Evolutionary conservation across 2,888 invertebrate genomes (phyloP).

Genomic region (Scaptomyza parva): DNA sequence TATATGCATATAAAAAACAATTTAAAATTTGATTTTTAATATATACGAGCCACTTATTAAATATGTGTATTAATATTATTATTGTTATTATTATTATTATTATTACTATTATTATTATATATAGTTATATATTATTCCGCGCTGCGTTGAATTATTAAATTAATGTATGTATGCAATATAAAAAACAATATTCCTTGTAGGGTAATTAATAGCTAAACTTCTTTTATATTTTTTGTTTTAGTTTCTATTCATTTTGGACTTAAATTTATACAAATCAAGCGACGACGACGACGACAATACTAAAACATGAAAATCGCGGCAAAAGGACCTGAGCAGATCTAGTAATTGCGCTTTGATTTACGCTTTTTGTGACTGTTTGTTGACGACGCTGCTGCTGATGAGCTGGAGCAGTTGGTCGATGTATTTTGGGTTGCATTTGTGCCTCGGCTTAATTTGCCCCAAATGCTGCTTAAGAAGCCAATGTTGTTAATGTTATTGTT

Average conservation of each 20-base stretch:
- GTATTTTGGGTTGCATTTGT: constrained; percentile 22
- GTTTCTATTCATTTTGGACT: constrained; percentile 34
- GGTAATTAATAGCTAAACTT: constrained; percentile 61
- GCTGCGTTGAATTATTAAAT: constrained; percentile 63
- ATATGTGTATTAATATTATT: constrained; percentile 51
- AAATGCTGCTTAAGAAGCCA: constrained; percentile 64
- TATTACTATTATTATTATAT: constrained; percentile 48
- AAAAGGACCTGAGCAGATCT: constrained; percentile 26
- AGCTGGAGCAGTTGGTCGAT: constrained; percentile 17
- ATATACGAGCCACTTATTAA: constrained; percentile 66
- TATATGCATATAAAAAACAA: constrained; percentile 65
- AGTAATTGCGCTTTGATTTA: constrained; percentile 77
- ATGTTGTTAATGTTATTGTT: constrained; percentile 57
- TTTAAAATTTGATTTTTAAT: constrained; percentile 70
- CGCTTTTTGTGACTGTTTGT: constrained; percentile 79
- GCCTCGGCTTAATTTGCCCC: constrained; percentile 60
- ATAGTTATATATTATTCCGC: constrained; percentile 48
- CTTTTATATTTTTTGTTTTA: constrained; percentile 24
- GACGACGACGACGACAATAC: constrained; percentile 35
- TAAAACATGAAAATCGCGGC: constrained; percentile 28
- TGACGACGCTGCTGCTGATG: constrained; percentile 29
- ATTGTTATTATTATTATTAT: constrained; percentile 47
- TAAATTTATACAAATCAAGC: constrained; percentile 67
- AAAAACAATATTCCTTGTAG: constrained; percentile 67
- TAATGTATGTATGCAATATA: constrained; percentile 55